phyloP scores from a whole-genome alignment of 2,888 invertebrate genomes.

The Brenthis daphne region DNA sequence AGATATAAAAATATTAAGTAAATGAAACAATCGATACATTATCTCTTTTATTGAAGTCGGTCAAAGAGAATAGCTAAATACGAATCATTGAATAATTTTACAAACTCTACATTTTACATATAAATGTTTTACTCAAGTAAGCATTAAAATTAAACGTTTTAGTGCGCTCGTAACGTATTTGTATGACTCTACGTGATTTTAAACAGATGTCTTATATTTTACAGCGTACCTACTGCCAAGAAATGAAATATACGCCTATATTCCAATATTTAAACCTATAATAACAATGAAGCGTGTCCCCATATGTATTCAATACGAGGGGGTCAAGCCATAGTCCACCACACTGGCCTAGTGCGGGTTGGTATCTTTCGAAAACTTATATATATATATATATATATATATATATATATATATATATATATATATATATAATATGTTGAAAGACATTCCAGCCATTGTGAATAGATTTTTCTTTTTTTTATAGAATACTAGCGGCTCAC shows the following conservation, averaged over 20 bases:
- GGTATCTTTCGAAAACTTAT: too few relatives aligned
- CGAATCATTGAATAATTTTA: not conserved
- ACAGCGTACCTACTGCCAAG: slow-evolving; percentile 12
- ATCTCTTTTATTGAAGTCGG: not conserved
- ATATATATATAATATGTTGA: too few relatives aligned
- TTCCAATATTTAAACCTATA: not conserved
- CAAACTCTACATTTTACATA: not conserved
- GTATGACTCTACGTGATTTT: slow-evolving; percentile 1
- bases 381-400: too few relatives aligned
- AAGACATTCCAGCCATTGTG: too few relatives aligned
- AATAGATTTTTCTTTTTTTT: too few relatives aligned
- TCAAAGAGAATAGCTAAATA: not conserved
- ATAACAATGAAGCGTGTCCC: too few relatives aligned
- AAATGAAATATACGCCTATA: slow-evolving; percentile 2
- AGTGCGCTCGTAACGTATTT: slow-evolving; percentile 8
- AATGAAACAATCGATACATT: not conserved
- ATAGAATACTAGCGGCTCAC: too few relatives aligned
- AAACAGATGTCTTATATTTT: slow-evolving; percentile 6
- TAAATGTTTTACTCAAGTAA: not conserved
- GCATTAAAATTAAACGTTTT: slow-evolving; percentile 14
- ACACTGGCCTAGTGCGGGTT: too few relatives aligned
- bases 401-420: too few relatives aligned
- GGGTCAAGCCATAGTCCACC: too few relatives aligned
- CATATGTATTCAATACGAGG: too few relatives aligned
- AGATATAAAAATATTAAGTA: too few relatives aligned